Evolutionary conservation across 2,113 vertebrate species (phyloP).

Genomic region (Sceloporus tristichus): DNA sequence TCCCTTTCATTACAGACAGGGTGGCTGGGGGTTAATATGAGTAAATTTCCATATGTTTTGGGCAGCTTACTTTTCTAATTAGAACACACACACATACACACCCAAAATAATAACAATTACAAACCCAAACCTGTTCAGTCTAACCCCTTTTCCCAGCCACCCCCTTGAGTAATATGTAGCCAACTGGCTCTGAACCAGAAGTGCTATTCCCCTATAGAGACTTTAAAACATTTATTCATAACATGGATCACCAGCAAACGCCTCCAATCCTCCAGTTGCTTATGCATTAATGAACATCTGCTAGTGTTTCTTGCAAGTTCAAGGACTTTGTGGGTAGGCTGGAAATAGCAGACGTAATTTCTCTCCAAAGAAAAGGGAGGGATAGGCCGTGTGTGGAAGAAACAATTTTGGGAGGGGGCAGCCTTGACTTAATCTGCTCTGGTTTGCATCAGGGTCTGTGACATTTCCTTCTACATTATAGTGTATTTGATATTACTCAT

Average conservation of each 20-base stretch:
- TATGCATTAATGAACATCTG: conserved; percentile 78
- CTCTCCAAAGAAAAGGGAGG: conserved; percentile 4
- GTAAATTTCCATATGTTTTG: conserved; percentile 65
- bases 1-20: conserved; percentile 43
- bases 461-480: not conserved
- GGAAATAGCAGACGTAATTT: conserved; percentile 41
- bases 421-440: not conserved
- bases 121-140: conserved; percentile 51
- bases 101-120: conserved; percentile 58
- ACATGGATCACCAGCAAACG: conserved; percentile 62
- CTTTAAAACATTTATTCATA: conserved; percentile 67
- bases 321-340: conserved; percentile 69
- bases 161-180: conserved; percentile 37
- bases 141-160: conserved; percentile 6
- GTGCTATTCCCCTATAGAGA: conserved; percentile 49
- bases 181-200: conserved; percentile 74
- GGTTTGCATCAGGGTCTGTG: not conserved
- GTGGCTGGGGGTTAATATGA: conserved; percentile 13
- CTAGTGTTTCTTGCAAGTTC: conserved; percentile 70
- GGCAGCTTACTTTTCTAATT: conserved; percentile 67
- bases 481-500: not conserved
- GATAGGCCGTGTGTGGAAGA: no score
- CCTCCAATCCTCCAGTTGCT: conserved; percentile 64
- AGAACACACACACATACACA: conserved; percentile 55
- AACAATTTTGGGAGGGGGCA: not conserved